A percentile compares a stretch with the other conserved stretches of the same genome.
phyloP scores from a whole-genome alignment of 1,140 invertebrate species.

The Zaprionus nigranus region DNA sequence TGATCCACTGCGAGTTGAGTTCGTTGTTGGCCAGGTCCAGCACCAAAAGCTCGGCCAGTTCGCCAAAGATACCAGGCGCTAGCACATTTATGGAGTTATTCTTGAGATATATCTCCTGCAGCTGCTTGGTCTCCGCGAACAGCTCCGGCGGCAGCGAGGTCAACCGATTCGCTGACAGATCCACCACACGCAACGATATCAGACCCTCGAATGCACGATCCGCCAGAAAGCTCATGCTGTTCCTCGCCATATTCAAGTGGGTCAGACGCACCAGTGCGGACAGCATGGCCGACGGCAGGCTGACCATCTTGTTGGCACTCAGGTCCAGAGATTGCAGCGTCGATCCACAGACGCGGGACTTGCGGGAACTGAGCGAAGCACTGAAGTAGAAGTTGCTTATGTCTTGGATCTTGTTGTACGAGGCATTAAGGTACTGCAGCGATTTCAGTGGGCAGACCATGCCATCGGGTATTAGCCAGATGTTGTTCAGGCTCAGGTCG shows the following conservation, averaged over 20 bases:
- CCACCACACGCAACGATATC: constrained; percentile 89
- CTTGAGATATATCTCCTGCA: constrained; percentile 92
- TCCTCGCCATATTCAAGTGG: constrained; percentile 88
- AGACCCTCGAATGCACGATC: constrained; percentile 93
- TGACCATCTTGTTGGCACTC: constrained; percentile 93
- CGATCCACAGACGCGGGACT: constrained; percentile 87
- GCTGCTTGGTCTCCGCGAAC: constrained; percentile 91
- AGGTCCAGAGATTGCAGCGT: constrained; percentile 91
- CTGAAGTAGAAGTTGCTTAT: constrained; percentile 91
- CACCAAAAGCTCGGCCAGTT: constrained; percentile 91
- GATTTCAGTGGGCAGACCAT: constrained; percentile 92
- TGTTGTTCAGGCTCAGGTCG: constrained; percentile 95
- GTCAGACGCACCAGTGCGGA: constrained; percentile 88
- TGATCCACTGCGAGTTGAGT: constrained; percentile 94
- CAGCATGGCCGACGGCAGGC: constrained; percentile 90
- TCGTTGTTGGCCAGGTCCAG: constrained; percentile 94
- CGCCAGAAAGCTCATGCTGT: constrained; percentile 90
- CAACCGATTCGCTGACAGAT: constrained; percentile 93
- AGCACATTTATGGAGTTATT: constrained; percentile 95
- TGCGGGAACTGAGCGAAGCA: constrained; percentile 87
- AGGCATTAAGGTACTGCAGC: constrained; percentile 91
- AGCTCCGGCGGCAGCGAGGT: constrained; percentile 92
- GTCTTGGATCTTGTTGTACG: constrained; percentile 92
- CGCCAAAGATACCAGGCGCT: constrained; percentile 93
- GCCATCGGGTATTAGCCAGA: constrained; percentile 92